These are phyloP conservation scores for Rynchops niger DNA, from an alignment of 2,113 vertebrate genomes.

Conservation along the genomic window DNA sequence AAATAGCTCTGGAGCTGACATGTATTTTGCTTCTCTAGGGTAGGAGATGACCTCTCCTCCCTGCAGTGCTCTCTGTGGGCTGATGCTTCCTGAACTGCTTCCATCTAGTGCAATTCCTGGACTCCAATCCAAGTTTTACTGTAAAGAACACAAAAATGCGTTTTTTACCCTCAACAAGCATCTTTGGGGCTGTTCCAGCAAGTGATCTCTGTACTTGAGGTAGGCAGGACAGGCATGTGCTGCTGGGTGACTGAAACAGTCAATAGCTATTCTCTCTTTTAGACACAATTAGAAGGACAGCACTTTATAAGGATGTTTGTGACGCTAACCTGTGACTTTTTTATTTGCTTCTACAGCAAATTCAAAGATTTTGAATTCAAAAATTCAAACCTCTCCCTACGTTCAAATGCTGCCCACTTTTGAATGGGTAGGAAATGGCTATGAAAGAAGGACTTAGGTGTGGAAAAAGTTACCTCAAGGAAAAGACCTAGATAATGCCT, in stretches of 20 bases:
- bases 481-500: background rate
- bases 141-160: background rate
- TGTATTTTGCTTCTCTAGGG: conserved; percentile 31
- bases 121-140: background rate
- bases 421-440: background rate
- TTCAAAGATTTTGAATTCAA: background rate
- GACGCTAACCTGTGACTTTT: background rate
- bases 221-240: background rate
- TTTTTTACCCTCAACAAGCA: background rate
- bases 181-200: background rate
- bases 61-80: background rate
- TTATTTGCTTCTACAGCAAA: background rate
- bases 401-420: background rate
- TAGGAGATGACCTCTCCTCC: conserved; percentile 29
- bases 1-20: conserved; percentile 63
- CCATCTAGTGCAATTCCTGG: background rate
- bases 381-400: background rate
- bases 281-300: background rate
- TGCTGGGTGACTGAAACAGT: background rate
- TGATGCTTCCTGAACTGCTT: background rate
- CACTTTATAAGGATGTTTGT: background rate
- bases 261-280: background rate
- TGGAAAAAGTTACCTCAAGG: background rate
- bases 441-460: background rate
- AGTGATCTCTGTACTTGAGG: background rate